Base-by-base conservation (phyloP, 2,113 vertebrate species). In the Myanophis thanlyinensis region DNA sequence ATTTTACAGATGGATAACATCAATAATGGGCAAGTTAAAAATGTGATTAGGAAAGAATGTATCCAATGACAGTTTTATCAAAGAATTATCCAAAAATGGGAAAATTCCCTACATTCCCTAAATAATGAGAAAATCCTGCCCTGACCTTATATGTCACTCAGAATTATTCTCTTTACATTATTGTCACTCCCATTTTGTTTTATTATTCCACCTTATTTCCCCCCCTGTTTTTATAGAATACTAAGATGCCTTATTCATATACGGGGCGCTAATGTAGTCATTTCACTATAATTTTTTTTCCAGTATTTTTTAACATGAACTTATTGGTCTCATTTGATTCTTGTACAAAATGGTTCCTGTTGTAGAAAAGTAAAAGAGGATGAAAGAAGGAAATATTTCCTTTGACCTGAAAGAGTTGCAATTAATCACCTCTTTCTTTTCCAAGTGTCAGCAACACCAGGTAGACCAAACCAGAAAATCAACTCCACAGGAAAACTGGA, bases 381-480 rank as follows among this genome's bases (percentile, higher is more conserved):
- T 92, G 59, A 88, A 91, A 94, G 48, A n/a, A 91, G 89, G 49
- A 95, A 96, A 96, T 62, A 94, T 91, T 91, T 96, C 87, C 11
- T 80, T 3, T 1, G 48, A 30, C 51, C n/a, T 67, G 27, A 93
- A 94, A 90, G 73, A 49, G 87, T 48, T 0, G 0, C 10, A 91
- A 52, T 93, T 94, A 89, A 93, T 95, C 89, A 92, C 88, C 89
- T 91, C 85, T 96, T 91, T 47, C 93, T 94, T 96, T 89, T 89
- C 93, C 93, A 93, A 96, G 59, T 30, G 59, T 62, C 30, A 30
- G 27, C 59, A 30, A 30, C 25, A n/a, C 27, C 10, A 30, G 56
- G 10, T 30, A n/a, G 59, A 62, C 27, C 27, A 62, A 10, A 13
- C 4, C 30, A 62, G 27, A 62, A 62, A 62, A 62, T n/a, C 59